A percentile compares a stretch with the other conserved stretches of the same genome.
Conservation (phyloP, 2,888 invertebrate genomes). For the Nomada lathburiana region DNA sequence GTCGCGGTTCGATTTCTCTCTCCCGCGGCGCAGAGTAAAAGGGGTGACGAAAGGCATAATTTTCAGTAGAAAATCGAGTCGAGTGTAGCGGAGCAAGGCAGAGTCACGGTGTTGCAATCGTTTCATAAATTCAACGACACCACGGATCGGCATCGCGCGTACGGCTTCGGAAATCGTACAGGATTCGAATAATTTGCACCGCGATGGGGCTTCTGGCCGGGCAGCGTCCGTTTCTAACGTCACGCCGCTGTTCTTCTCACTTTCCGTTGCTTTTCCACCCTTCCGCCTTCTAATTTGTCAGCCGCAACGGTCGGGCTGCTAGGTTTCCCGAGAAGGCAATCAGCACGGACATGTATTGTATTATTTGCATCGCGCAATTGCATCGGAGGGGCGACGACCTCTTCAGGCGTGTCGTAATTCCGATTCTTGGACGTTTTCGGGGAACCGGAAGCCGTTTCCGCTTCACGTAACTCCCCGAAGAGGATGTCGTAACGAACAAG, state of each 20-base stretch:
- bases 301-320: neutral
- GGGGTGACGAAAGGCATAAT: slow-evolving; percentile 16
- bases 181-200: slow-evolving; percentile 83
- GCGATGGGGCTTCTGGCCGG: slow-evolving; percentile 75
- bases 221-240: slow-evolving; percentile 37
- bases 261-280: neutral
- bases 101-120: slow-evolving; percentile 76
- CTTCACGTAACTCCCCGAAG: slow-evolving; percentile 31
- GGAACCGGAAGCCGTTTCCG: slow-evolving; percentile 62
- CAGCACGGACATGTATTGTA: neutral
- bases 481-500: slow-evolving; percentile 54
- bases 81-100: neutral
- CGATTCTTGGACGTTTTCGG: slow-evolving; percentile 44
- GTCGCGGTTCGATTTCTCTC: slow-evolving; percentile 46
- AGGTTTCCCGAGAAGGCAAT: neutral
- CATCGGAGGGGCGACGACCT: slow-evolving; percentile 33
- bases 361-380: neutral
- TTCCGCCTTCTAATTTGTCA: neutral
- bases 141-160: slow-evolving; percentile 76
- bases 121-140: slow-evolving; percentile 80
- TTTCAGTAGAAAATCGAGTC: slow-evolving; percentile 48
- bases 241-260: slow-evolving; percentile 6
- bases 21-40: neutral
- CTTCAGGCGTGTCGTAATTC: neutral
- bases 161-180: slow-evolving; percentile 84